phyloP scores from a whole-genome alignment of 2,888 invertebrate species.

The Isoperla grammatica region DNA sequence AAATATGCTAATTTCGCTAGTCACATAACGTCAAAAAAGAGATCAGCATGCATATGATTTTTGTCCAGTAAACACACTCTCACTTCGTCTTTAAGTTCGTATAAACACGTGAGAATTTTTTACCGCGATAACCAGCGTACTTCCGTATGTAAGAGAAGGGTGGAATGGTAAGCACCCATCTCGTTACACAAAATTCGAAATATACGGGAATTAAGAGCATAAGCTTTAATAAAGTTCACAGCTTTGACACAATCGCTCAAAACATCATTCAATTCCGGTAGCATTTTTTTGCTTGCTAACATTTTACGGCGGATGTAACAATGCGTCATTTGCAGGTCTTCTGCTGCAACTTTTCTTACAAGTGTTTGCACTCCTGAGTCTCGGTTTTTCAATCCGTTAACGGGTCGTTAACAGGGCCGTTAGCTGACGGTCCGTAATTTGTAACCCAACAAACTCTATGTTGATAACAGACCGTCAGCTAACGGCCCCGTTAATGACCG shows the following conservation, averaged over 20 bases:
- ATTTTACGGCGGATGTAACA: conserved; percentile 32
- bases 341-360: conserved; percentile 30
- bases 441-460: too few species aligned
- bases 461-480: too few species aligned
- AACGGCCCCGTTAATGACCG: too few species aligned
- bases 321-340: conserved; percentile 30
- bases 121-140: conserved; percentile 24
- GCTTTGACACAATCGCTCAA: conserved; percentile 26
- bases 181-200: conserved; percentile 34
- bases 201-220: conserved; percentile 32
- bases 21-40: background rate
- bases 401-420: too few species aligned
- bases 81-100: conserved; percentile 23
- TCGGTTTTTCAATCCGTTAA: too few species aligned
- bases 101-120: conserved; percentile 23
- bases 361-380: conserved; percentile 30
- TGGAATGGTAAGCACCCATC: conserved; percentile 29
- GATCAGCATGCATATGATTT: background rate
- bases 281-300: conserved; percentile 30
- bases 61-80: conserved; percentile 23
- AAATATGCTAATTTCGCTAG: conserved; percentile 3
- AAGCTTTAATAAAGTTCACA: conserved; percentile 27
- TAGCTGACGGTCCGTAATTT: too few species aligned
- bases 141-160: conserved; percentile 27
- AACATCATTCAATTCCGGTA: conserved; percentile 29